A percentile compares a stretch with the other conserved stretches of the same genome.
Evolutionary conservation across 2,113 vertebrate species (phyloP).

Genomic region (Eurystomus gularis): DNA sequence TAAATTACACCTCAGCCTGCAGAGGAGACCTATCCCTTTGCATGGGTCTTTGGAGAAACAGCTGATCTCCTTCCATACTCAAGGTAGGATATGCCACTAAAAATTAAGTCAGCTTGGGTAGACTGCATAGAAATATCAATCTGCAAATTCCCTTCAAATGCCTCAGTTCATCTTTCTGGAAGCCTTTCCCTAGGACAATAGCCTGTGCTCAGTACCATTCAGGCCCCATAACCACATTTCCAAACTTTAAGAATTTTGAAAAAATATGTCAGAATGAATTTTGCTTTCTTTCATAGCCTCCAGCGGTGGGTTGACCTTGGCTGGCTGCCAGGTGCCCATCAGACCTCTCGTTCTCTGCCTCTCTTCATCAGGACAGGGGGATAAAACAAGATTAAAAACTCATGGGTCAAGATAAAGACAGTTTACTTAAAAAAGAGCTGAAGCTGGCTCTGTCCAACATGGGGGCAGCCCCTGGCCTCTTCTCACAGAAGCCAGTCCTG

Average conservation of each 20-base stretch:
- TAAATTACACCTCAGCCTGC: background rate
- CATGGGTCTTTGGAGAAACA: background rate
- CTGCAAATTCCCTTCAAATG: background rate
- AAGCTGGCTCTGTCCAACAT: background rate
- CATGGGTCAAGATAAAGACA: fast-evolving
- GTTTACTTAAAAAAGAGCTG: background rate
- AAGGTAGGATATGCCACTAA: background rate
- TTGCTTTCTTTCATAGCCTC: background rate
- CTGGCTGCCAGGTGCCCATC: background rate
- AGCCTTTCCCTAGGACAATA: background rate
- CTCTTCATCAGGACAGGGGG: background rate
- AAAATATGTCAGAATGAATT: background rate
- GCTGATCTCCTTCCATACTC: background rate
- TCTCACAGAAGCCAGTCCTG: background rate
- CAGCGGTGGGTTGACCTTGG: background rate
- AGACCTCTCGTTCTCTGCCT: background rate
- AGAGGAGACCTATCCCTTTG: background rate
- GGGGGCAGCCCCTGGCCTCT: background rate
- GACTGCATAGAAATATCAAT: background rate
- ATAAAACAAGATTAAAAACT: background rate
- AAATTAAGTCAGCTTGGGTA: background rate
- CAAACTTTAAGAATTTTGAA: background rate
- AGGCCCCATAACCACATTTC: fast-evolving
- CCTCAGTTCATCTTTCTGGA: background rate
- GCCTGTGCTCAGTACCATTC: background rate